Evolutionary conservation across 2,113 vertebrate genomes (phyloP).

Genomic region (Erpornis zantholeuca): DNA sequence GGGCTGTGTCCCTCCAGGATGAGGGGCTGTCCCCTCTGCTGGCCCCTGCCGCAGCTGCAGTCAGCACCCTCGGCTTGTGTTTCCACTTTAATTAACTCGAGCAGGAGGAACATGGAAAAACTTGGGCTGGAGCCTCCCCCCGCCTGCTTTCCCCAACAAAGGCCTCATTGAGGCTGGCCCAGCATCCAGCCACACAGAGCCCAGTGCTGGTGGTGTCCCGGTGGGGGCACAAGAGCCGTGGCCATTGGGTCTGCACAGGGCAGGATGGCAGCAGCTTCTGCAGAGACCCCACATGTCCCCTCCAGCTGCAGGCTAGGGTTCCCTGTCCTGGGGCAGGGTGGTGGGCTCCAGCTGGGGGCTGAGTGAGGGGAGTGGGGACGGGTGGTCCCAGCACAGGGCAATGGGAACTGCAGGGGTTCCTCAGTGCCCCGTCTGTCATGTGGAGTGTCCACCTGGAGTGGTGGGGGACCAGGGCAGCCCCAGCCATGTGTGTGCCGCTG

Average conservation of each 20-base stretch:
- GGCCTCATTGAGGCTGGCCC: slow-evolving; percentile 25
- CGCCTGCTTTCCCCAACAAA: slow-evolving; percentile 46
- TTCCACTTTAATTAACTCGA: slow-evolving; percentile 55
- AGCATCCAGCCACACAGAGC: neutral
- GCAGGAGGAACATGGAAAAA: slow-evolving; percentile 59
- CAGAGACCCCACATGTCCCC: fast-evolving
- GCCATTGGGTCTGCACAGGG: fast-evolving
- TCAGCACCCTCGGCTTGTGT: slow-evolving; percentile 1
- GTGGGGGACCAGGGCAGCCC: fast-evolving
- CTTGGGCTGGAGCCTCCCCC: slow-evolving; percentile 12
- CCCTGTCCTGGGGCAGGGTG: neutral
- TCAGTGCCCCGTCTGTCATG: fast-evolving
- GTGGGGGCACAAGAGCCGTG: neutral
- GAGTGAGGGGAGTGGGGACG: fast-evolving
- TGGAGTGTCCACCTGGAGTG: neutral
- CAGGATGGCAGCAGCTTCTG: fast-evolving
- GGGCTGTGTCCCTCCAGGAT: neutral
- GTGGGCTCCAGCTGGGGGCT: neutral
- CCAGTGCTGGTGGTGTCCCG: neutral
- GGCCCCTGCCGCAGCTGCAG: neutral
- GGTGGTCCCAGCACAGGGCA: neutral
- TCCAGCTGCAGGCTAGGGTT: neutral
- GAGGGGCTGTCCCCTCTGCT: neutral
- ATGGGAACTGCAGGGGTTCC: neutral
- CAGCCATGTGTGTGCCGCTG: fast-evolving